Conservation (phyloP, 1,140 invertebrate genomes). For the Drosophila trapezifrons region DNA sequence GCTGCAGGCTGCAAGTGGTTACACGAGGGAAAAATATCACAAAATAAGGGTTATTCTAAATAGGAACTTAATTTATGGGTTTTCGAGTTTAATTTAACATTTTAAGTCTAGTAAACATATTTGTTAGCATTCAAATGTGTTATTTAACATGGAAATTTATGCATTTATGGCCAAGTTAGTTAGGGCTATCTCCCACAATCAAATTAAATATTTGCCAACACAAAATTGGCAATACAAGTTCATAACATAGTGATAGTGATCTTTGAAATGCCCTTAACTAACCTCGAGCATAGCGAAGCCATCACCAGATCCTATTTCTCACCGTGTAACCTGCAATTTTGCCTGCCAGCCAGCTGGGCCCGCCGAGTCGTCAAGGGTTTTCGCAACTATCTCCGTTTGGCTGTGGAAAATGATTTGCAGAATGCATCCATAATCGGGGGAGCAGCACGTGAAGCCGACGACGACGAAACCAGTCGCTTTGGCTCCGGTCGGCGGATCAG, state of each 20-base stretch:
- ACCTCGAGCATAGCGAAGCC: background rate
- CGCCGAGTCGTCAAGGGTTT: slow-evolving; percentile 62
- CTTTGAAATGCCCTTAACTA: background rate
- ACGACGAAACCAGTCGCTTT: slow-evolving; percentile 54
- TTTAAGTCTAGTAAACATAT: background rate
- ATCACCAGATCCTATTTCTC: slow-evolving; percentile 1
- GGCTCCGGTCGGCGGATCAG: slow-evolving; percentile 37
- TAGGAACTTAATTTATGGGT: too few species aligned
- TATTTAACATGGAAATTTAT: background rate
- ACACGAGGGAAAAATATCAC: slow-evolving; percentile 1
- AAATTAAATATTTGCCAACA: slow-evolving; percentile 5
- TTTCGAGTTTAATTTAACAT: too few species aligned
- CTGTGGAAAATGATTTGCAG: slow-evolving; percentile 78
- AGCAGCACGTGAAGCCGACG: slow-evolving; percentile 30
- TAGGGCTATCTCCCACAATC: background rate
- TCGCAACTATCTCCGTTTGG: slow-evolving; percentile 49
- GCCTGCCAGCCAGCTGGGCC: slow-evolving; percentile 26
- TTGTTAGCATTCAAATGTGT: background rate
- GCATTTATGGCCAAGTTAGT: too few species aligned
- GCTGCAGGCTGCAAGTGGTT: slow-evolving; percentile 5
- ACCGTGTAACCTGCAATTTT: slow-evolving; percentile 39
- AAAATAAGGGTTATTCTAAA: background rate
- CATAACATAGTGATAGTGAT: slow-evolving; percentile 8
- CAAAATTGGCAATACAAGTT: background rate
- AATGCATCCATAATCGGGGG: slow-evolving; percentile 54